These are phyloP conservation scores for Daboia siamensis DNA, from an alignment of 2,113 vertebrate genomes.

Conservation along the genomic window DNA sequence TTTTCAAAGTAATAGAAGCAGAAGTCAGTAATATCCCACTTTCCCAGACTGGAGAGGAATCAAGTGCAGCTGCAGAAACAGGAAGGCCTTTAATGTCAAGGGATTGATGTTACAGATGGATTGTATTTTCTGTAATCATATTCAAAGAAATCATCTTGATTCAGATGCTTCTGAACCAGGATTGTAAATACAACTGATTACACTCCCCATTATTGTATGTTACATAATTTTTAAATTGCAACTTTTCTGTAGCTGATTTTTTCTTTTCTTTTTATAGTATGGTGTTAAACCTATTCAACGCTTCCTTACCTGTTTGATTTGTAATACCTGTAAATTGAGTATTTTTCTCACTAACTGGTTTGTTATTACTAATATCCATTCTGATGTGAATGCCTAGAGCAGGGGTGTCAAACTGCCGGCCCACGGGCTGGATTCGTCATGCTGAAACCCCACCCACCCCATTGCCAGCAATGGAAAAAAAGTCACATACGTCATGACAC, in stretches of 20 bases:
- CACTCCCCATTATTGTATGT: background rate
- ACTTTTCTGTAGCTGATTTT: background rate
- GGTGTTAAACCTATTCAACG: background rate
- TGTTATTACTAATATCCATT: background rate
- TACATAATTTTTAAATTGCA: background rate
- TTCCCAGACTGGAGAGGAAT: background rate
- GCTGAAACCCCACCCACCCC: no score
- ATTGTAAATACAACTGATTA: background rate
- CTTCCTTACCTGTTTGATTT: background rate
- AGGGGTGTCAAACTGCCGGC: no score
- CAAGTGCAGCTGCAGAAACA: constrained; percentile 14
- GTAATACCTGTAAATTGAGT: background rate
- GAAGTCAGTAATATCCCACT: background rate
- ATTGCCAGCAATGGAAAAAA: no score
- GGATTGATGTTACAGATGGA: background rate
- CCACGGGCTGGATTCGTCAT: no score
- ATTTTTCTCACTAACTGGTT: background rate
- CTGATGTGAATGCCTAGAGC: background rate
- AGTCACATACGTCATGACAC: no score
- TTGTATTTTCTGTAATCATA: background rate
- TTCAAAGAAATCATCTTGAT: background rate
- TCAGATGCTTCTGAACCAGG: background rate
- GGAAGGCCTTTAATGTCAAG: background rate
- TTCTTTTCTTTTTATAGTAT: background rate
- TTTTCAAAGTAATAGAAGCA: constrained; percentile 6